Percentiles rank a stretch among this genome's conserved stretches.
Evolutionary conservation across 2,888 invertebrate species (phyloP).

Genomic region (Athalia rosae): DNA sequence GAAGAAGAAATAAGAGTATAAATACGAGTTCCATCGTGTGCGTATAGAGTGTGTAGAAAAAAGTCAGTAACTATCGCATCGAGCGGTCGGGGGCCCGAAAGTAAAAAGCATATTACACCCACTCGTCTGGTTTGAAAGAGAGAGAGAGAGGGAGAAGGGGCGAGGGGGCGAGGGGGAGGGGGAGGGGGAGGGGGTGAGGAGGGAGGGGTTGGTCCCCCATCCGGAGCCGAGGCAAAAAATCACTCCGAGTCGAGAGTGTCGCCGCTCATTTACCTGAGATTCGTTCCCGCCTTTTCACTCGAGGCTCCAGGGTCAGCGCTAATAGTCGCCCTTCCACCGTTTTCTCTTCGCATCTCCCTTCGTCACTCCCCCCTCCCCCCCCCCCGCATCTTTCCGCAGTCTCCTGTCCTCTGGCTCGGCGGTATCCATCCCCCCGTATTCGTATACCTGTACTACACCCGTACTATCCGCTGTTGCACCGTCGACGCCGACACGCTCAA

Average conservation of each 20-base stretch:
- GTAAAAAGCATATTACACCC: conserved; percentile 46
- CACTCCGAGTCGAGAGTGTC: conserved; percentile 47
- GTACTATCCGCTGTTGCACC: conserved; percentile 5
- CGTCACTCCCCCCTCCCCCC: conserved; percentile 5
- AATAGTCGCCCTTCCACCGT: conserved; percentile 37
- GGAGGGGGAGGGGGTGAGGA: background rate
- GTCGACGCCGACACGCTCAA: conserved; percentile 14
- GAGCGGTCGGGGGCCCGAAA: conserved; percentile 26
- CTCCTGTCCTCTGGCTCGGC: too few relatives aligned
- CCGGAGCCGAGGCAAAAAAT: conserved; percentile 43
- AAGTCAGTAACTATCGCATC: conserved; percentile 39
- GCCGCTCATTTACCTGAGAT: conserved; percentile 49
- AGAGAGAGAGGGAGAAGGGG: background rate
- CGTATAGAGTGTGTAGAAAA: conserved; percentile 15
- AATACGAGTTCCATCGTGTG: too few relatives aligned
- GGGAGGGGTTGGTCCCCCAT: conserved; percentile 10
- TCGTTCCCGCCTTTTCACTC: conserved; percentile 49
- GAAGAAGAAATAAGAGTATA: background rate
- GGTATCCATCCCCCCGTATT: background rate
- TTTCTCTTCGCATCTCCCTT: background rate
- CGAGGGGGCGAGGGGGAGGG: background rate
- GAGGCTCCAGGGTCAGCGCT: conserved; percentile 47
- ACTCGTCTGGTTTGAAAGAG: conserved; percentile 17
- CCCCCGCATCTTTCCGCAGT: background rate
- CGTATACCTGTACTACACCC: background rate